Conservation (phyloP, 2,888 invertebrate species). For the Frankliniella fusca region DNA sequence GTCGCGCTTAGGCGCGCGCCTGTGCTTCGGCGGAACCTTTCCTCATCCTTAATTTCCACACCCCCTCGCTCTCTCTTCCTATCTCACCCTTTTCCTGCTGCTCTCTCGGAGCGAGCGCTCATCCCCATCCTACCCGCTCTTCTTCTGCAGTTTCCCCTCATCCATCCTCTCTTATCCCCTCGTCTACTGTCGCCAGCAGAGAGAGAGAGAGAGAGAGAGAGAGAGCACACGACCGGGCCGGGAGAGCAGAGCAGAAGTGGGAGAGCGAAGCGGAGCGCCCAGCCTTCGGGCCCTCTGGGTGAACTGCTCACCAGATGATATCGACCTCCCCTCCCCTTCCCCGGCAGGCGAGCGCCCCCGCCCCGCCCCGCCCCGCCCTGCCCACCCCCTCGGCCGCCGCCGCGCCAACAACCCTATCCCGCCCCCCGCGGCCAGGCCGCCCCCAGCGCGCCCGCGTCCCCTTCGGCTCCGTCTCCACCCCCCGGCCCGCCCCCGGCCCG, state of each 20-base stretch:
- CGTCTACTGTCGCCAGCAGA: no score
- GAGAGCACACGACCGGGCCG: not conserved
- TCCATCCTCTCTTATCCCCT: no score
- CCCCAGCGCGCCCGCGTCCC: not conserved
- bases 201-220: not conserved
- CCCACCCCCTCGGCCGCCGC: not conserved
- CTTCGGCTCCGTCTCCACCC: not conserved
- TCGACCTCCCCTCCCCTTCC: not conserved
- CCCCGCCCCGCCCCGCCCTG: not conserved
- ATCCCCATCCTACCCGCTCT: no score
- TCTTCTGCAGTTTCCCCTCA: no score
- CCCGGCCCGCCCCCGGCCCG: not conserved
- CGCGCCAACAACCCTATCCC: not conserved
- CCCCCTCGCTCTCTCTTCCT: no score
- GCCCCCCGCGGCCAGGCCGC: not conserved
- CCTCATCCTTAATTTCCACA: no score
- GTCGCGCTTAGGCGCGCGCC: no score
- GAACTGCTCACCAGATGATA: slow-evolving; percentile 10
- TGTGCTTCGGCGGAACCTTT: no score
- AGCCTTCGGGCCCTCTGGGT: not conserved
- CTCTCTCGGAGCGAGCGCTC: no score
- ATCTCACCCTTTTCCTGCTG: no score
- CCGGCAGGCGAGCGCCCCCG: not conserved
- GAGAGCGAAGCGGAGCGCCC: not conserved
- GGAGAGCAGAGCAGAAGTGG: not conserved